These are phyloP conservation scores for Polydrusus tereticollis DNA, from an alignment of 2,888 invertebrate species.

Conservation along the genomic window DNA sequence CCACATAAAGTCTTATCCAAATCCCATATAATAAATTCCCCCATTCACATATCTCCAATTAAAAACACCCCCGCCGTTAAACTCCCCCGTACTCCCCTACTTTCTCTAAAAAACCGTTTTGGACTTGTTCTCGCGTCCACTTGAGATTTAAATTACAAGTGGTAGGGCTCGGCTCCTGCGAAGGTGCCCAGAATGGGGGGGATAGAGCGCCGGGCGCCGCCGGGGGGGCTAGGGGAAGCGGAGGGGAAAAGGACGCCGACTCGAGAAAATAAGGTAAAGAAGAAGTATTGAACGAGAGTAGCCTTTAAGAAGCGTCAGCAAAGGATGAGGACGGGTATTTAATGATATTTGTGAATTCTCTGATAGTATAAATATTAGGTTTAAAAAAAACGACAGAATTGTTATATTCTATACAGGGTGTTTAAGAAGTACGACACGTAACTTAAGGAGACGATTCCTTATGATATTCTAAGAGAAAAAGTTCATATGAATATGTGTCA, in stretches of 20 bases:
- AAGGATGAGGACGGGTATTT: neutral
- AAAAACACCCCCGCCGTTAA: neutral
- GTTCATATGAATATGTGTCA: no score
- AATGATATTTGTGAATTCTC: no score
- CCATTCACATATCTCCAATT: neutral
- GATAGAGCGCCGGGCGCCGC: neutral
- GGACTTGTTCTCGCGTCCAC: constrained; percentile 13
- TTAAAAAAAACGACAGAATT: no score
- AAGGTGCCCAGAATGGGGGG: constrained; percentile 14
- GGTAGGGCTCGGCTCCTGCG: neutral
- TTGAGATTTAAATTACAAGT: constrained; percentile 4
- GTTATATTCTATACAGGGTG: no score
- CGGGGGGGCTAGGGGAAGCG: neutral
- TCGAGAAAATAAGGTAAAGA: constrained; percentile 62
- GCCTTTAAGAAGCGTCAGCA: constrained; percentile 50
- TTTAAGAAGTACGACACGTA: no score
- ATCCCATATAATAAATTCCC: neutral
- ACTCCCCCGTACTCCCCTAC: constrained; percentile 4
- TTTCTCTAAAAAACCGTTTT: constrained; percentile 20
- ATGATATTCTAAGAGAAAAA: no score
- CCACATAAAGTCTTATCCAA: neutral
- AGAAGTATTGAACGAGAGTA: constrained; percentile 64
- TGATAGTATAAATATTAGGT: no score
- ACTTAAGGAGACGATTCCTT: no score
- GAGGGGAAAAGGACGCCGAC: constrained; percentile 21